Conservation (phyloP, 1,140 invertebrate genomes). For the Psix sp. region DNA sequence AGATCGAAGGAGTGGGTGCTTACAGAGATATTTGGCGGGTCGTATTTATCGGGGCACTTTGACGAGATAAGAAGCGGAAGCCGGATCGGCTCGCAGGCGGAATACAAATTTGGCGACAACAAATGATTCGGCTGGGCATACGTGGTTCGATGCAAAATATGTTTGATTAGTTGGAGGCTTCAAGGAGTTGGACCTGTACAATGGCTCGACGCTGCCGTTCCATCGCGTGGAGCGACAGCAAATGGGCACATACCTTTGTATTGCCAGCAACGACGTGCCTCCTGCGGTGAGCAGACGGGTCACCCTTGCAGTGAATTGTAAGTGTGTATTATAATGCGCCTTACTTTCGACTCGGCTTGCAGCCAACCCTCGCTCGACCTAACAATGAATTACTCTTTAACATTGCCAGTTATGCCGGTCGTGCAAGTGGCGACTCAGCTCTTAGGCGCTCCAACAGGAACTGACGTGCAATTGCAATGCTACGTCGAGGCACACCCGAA, state of each 20-base stretch:
- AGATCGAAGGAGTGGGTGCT: slow-evolving; percentile 12
- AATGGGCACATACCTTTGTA: slow-evolving; percentile 92
- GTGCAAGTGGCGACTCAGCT: slow-evolving; percentile 90
- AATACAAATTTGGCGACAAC: slow-evolving; percentile 51
- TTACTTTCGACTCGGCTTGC: slow-evolving; percentile 52
- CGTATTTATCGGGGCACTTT: slow-evolving; percentile 50
- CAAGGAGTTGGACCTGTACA: slow-evolving; percentile 80
- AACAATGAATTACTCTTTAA: slow-evolving; percentile 60
- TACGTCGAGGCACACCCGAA: slow-evolving; percentile 90
- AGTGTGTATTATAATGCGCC: slow-evolving; percentile 77
- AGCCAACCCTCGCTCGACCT: slow-evolving; percentile 42
- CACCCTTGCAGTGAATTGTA: slow-evolving; percentile 91
- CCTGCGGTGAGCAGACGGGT: slow-evolving; percentile 92
- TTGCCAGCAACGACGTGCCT: slow-evolving; percentile 92
- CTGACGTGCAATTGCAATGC: slow-evolving; percentile 88
- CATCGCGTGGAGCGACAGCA: slow-evolving; percentile 87
- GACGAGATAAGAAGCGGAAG: slow-evolving; percentile 38
- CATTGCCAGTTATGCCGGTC: slow-evolving; percentile 84
- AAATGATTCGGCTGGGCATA: slow-evolving; percentile 41
- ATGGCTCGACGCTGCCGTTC: slow-evolving; percentile 84
- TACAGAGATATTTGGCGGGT: slow-evolving; percentile 49
- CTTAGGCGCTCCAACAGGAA: slow-evolving; percentile 86
- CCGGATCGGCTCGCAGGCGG: slow-evolving; percentile 5
- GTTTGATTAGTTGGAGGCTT: slow-evolving; percentile 61
- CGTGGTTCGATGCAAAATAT: slow-evolving; percentile 52